Conservation (phyloP, 2,113 vertebrate genomes). For the Laterallus jamaicensis region DNA sequence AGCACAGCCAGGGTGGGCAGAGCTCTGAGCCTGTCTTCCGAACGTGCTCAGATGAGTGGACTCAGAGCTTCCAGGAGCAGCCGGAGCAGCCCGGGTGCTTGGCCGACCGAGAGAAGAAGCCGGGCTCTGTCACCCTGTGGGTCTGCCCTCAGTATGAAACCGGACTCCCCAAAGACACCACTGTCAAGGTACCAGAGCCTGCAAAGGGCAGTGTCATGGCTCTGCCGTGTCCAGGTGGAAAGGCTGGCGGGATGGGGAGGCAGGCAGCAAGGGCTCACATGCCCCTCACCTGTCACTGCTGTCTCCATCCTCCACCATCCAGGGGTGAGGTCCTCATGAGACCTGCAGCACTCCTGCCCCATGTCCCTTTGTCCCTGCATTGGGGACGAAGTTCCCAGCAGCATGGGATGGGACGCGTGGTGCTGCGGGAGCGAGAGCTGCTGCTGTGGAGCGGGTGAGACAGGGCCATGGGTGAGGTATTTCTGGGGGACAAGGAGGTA, state of each 20-base stretch:
- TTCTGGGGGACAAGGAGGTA: neutral
- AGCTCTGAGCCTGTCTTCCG: slow-evolving; percentile 38
- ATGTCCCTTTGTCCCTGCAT: neutral
- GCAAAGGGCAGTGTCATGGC: accelerated
- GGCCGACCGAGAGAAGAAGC: slow-evolving; percentile 62
- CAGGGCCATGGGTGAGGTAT: accelerated
- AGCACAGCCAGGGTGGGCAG: neutral
- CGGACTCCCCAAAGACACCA: slow-evolving; percentile 87
- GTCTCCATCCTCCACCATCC: accelerated
- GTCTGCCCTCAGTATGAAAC: slow-evolving; percentile 88
- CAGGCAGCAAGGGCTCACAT: accelerated
- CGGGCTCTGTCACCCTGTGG: slow-evolving; percentile 76
- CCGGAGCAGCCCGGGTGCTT: slow-evolving; percentile 10
- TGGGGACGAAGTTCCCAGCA: neutral
- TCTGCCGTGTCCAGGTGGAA: accelerated
- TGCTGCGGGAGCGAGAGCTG: accelerated
- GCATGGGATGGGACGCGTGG: accelerated
- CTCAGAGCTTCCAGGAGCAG: slow-evolving; percentile 75
- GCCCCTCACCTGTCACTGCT: neutral
- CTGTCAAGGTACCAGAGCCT: slow-evolving; percentile 80
- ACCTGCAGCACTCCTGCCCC: accelerated
- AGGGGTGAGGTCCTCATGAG: neutral
- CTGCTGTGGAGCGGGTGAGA: neutral
- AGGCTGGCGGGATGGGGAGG: neutral
- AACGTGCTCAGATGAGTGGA: slow-evolving; percentile 81